Percentiles rank a stretch among this genome's conserved stretches.
Evolutionary conservation across 2,797 vertebrate genomes (phyloP).

Genomic region (Tympanoctomys barrerae): DNA sequence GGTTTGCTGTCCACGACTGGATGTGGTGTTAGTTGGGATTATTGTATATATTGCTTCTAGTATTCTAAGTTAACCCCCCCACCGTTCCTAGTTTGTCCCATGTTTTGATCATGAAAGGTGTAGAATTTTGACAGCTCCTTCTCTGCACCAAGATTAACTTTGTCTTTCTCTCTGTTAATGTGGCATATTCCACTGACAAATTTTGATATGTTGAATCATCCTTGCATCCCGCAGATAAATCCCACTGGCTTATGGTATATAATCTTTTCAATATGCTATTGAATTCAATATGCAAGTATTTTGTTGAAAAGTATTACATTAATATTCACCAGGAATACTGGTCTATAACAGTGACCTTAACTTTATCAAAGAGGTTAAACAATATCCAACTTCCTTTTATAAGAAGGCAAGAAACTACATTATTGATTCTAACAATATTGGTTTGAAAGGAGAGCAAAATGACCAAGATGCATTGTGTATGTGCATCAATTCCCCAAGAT

Average conservation of each 20-base stretch:
- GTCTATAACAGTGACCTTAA: slow-evolving; percentile 17
- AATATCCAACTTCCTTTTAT: neutral
- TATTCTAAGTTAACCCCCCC: neutral
- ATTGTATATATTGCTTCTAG: neutral
- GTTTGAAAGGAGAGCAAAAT: neutral
- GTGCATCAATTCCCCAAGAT: neutral
- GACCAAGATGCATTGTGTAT: neutral
- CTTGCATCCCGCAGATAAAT: neutral
- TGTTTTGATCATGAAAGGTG: slow-evolving; percentile 3
- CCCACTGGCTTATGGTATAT: neutral
- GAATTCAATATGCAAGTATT: neutral
- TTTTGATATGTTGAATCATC: neutral
- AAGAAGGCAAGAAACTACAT: slow-evolving; percentile 28
- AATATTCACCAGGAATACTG: neutral
- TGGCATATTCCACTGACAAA: neutral
- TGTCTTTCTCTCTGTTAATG: neutral
- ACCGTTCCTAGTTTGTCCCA: neutral
- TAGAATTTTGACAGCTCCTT: neutral
- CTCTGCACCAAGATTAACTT: neutral
- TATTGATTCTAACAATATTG: slow-evolving; percentile 15
- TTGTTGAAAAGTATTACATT: slow-evolving; percentile 21
- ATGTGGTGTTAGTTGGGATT: neutral
- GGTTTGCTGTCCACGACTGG: neutral
- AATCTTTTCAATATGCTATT: slow-evolving; percentile 5
- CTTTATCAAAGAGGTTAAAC: neutral